Evolutionary conservation across 2,797 vertebrate species (phyloP), one percentile per base, ranked within the genome.

Genomic region (Myoxocephalus aenaeus): DNA sequence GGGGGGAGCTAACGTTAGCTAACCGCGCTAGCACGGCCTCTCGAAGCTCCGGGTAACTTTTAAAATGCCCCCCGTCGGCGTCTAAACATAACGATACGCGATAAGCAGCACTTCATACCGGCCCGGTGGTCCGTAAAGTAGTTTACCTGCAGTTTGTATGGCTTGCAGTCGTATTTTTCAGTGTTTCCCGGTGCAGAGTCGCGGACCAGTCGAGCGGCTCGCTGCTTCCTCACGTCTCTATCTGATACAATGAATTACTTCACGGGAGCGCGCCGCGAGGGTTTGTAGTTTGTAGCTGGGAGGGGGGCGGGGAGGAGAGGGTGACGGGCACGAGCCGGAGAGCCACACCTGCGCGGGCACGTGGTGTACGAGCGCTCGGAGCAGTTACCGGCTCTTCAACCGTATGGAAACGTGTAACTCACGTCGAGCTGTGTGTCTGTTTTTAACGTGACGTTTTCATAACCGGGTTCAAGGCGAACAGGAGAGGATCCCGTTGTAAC

Each of bases 311-410:
- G 40, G 40, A 14, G 14, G 13, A 92, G 93, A 92, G 92, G 93
- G 90, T 84, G 67, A n/a, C 92, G 90, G 81, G 77, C 66, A 88
- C 94, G 94, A 82, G 91, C 90, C 10, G 15, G 73, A 87, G 94
- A 90, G 94, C 95, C 94, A 95, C 95, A 94, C 95, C 95, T 95
- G 94, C 93, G 93, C 94, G 95, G 80, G 91, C 94, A 94, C 93
- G 93, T 71, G 11, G 40, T n/a, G 32, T 13, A 1, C 4, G 65
- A 51, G 42, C 68, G 0, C 56, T 18, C 2, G 12, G 4, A 42
- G 38, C 42, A 32, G 54, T 32, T 64, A 25, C 15, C 11, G 51
- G 7, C 51, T 72, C 32, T 36, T 62, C 9, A 58, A 5, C 42
- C 11, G 65, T 36, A 38, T 57, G 59, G 34, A 81, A 51, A 61